Percentiles rank a stretch among this genome's conserved stretches.
Evolutionary conservation across 1,140 invertebrate genomes (phyloP).

Genomic region (Globodera ellingtonae): DNA sequence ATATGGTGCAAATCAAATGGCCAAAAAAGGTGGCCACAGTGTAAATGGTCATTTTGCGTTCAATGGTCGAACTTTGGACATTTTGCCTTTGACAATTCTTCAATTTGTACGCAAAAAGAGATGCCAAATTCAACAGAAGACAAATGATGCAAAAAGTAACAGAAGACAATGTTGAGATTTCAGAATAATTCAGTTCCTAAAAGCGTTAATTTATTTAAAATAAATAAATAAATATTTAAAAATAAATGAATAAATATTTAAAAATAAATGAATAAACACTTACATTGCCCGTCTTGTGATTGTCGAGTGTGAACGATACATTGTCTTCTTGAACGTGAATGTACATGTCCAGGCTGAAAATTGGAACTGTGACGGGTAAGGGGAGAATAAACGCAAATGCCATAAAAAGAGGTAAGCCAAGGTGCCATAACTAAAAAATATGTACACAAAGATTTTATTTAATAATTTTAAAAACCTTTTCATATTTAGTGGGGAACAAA

Average conservation of each 20-base stretch:
- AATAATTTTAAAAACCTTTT: not conserved
- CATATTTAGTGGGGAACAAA: not conserved
- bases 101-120: conserved; percentile 2
- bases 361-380: not conserved
- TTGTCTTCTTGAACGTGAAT: conserved; percentile 9
- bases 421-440: not conserved
- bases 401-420: not conserved
- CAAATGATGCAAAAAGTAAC: not conserved
- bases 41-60: conserved; percentile 7
- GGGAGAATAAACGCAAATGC: not conserved
- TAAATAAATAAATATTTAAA: too few species aligned
- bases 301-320: not conserved
- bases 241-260: not conserved
- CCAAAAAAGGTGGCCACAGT: not conserved
- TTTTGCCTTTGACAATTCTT: not conserved
- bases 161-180: not conserved
- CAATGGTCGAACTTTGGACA: not conserved
- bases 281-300: not conserved
- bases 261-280: not conserved
- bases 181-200: not conserved
- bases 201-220: not conserved
- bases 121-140: conserved; percentile 5
- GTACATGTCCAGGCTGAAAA: conserved; percentile 1
- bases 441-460: not conserved
- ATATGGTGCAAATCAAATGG: not conserved